Conservation (phyloP, 2,113 vertebrate species). For the Pterocles gutturalis region DNA sequence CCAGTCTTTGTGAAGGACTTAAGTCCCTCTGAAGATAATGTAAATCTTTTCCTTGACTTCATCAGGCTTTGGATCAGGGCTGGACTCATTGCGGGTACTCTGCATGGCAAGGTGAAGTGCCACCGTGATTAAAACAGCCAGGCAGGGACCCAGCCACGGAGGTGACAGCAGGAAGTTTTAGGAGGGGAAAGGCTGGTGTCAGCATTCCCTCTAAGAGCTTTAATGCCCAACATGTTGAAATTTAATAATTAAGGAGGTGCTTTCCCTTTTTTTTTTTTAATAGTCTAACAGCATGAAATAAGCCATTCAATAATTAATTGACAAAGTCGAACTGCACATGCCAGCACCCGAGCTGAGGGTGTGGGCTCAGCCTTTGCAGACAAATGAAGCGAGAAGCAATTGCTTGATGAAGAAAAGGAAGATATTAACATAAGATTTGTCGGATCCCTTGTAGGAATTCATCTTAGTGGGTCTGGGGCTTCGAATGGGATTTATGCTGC, state of each 20-base stretch:
- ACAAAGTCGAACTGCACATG: constrained; percentile 67
- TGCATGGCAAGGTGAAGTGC: neutral
- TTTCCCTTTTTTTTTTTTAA: constrained; percentile 44
- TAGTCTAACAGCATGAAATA: constrained; percentile 66
- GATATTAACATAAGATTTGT: constrained; percentile 68
- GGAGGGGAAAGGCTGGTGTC: neutral
- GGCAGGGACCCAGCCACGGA: neutral
- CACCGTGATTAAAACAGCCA: neutral
- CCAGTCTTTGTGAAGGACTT: neutral
- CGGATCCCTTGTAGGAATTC: constrained; percentile 65
- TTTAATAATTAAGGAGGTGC: constrained; percentile 64
- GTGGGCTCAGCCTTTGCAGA: constrained; percentile 56
- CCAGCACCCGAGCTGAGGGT: neutral
- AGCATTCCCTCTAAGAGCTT: neutral
- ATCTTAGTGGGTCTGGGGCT: neutral
- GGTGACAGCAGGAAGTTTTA: neutral
- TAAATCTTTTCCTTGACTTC: neutral
- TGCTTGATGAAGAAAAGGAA: constrained; percentile 69
- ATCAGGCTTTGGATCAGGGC: neutral
- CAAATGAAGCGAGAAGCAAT: constrained; percentile 75
- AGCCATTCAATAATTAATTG: constrained; percentile 81
- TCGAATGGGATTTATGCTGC: constrained; percentile 55
- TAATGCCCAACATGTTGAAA: neutral
- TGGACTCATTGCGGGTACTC: accelerated
- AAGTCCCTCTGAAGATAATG: neutral